A percentile compares a stretch with the other conserved stretches of the same genome.
Evolutionary conservation across 2,888 invertebrate genomes (phyloP).

Genomic region (Sesamia inferens): DNA sequence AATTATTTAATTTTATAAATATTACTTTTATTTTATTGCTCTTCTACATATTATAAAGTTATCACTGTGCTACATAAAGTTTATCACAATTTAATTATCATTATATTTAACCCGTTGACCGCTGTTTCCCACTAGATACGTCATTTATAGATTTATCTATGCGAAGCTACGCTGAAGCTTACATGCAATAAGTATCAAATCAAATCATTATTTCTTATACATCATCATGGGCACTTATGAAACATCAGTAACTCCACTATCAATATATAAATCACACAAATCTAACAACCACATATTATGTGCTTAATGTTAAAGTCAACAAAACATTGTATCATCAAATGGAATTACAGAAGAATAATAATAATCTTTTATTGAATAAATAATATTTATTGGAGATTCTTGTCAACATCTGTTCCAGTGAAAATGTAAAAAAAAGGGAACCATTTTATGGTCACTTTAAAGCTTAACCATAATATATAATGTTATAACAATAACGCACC

Average conservation of each 20-base stretch:
- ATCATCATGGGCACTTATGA: too few species aligned
- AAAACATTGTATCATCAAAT: neutral
- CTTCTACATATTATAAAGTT: constrained; percentile 16
- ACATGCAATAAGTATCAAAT: constrained; percentile 2
- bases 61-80: constrained; percentile 19
- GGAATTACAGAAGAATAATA: neutral
- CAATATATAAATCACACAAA: neutral
- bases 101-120: constrained; percentile 41
- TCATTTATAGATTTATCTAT: constrained; percentile 11
- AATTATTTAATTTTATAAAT: constrained; percentile 40
- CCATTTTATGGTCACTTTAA: constrained; percentile 44
- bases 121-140: neutral
- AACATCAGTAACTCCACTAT: neutral
- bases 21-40: constrained; percentile 20
- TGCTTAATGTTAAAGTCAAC: neutral
- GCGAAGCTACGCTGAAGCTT: neutral
- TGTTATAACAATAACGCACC: constrained; percentile 39
- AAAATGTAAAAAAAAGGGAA: constrained; percentile 13
- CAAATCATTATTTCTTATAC: too few species aligned
- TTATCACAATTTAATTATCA: constrained; percentile 35
- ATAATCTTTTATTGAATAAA: constrained; percentile 6
- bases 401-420: neutral
- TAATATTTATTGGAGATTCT: constrained; percentile 30
- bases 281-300: neutral
- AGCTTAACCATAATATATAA: constrained; percentile 59